Evolutionary conservation across 92 coral and sea anemone genomes (phyloP).

Genomic region (Heteractis magnifica): DNA sequence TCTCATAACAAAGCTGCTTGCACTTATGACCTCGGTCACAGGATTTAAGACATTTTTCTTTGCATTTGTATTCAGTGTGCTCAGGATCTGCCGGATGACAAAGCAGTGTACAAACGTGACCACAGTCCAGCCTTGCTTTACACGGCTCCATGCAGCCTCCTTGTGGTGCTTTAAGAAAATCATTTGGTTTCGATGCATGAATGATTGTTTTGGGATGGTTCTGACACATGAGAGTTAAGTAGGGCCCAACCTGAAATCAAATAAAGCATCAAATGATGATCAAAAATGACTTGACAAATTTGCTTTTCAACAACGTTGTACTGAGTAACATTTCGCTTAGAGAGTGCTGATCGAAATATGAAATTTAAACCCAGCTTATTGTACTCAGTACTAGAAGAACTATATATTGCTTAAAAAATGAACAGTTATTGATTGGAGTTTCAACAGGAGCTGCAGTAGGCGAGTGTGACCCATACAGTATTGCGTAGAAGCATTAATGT

Average conservation of each 20-base stretch:
- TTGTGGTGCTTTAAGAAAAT: constrained; percentile 84
- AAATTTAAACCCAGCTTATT: too few relatives aligned
- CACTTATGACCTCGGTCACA: constrained; percentile 57
- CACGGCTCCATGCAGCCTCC: constrained; percentile 90
- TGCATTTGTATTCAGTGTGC: constrained; percentile 75
- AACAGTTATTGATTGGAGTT: too few relatives aligned
- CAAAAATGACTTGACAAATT: neutral
- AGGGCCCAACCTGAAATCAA: constrained; percentile 52
- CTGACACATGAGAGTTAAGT: constrained; percentile 75
- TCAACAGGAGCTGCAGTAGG: too few relatives aligned
- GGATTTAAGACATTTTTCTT: constrained; percentile 47
- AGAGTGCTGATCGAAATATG: too few relatives aligned
- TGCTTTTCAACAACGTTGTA: too few relatives aligned
- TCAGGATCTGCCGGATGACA: constrained; percentile 87
- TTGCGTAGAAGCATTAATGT: too few relatives aligned
- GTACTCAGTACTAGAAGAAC: too few relatives aligned
- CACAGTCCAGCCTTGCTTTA: constrained; percentile 57
- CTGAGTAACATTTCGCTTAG: too few relatives aligned
- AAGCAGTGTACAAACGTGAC: constrained; percentile 69
- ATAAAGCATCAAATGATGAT: neutral
- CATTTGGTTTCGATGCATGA: constrained; percentile 65
- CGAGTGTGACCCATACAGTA: too few relatives aligned
- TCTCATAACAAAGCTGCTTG: constrained; percentile 55
- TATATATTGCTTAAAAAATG: too few relatives aligned
- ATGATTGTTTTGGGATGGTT: constrained; percentile 84